These are phyloP conservation scores for Frankliniella fusca DNA, from an alignment of 2,888 invertebrate species.

Conservation along the genomic window DNA sequence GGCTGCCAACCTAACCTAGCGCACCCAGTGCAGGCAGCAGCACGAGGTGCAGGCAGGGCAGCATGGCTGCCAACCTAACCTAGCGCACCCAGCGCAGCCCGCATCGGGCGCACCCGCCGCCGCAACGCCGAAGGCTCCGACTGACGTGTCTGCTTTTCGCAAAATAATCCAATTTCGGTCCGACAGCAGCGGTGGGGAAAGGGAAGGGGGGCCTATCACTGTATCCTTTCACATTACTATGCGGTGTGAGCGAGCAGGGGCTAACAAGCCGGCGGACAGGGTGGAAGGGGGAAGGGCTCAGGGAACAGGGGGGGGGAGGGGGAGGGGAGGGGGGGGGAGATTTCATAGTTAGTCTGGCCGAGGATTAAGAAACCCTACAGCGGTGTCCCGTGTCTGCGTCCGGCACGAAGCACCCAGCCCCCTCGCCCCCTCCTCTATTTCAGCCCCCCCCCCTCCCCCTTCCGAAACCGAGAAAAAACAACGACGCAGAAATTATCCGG, in stretches of 20 bases:
- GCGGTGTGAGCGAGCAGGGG: conserved; percentile 3
- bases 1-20: no score
- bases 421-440: no score
- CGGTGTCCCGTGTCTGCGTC: conserved; percentile 25
- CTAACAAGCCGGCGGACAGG: background rate
- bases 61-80: no score
- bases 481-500: background rate
- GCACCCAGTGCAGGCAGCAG: no score
- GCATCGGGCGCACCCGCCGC: background rate
- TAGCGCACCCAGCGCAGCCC: no score
- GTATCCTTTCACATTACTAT: background rate
- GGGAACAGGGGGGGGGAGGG: background rate
- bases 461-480: conserved; percentile 5
- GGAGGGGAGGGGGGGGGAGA: background rate
- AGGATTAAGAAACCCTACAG: conserved; percentile 19
- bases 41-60: no score
- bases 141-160: background rate
- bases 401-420: background rate
- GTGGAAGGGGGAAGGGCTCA: background rate
- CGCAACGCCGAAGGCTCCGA: background rate
- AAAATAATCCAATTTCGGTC: conserved; percentile 4
- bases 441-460: background rate
- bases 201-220: background rate
- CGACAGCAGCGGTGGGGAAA: background rate
- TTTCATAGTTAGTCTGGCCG: background rate